Evolutionary conservation across 1,140 invertebrate species (phyloP).

Genomic region (Bombus cullumanus): DNA sequence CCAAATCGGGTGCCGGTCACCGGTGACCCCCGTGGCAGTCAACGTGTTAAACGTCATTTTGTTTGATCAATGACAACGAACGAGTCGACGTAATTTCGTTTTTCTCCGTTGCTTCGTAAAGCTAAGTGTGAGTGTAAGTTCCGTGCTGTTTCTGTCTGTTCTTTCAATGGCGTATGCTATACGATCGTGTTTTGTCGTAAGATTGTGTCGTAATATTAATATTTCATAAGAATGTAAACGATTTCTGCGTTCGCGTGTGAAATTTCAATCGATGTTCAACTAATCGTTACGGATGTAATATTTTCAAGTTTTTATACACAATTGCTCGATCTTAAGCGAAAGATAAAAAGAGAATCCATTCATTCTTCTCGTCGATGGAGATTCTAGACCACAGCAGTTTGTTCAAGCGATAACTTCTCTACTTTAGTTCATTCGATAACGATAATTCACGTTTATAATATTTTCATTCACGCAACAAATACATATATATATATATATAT

Average conservation of each 20-base stretch:
- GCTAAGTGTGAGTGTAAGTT: not conserved
- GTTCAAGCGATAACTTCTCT: not conserved
- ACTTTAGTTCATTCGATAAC: not conserved
- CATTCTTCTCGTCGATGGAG: not conserved
- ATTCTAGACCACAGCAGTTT: not conserved
- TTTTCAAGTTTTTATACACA: not conserved
- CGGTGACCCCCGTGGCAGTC: too few relatives aligned
- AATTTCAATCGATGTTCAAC: not conserved
- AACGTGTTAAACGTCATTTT: constrained; percentile 1
- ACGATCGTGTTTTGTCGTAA: not conserved
- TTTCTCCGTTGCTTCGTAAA: not conserved
- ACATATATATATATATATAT: not conserved
- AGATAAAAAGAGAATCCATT: not conserved
- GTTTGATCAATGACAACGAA: constrained; percentile 42
- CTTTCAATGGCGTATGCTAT: not conserved
- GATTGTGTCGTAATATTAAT: not conserved
- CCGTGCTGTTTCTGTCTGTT: not conserved
- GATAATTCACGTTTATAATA: not conserved
- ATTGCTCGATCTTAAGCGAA: not conserved
- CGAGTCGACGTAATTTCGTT: not conserved
- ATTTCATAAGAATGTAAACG: not conserved
- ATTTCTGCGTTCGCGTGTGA: not conserved
- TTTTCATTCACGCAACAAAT: not conserved
- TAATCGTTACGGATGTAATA: not conserved
- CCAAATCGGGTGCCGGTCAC: too few relatives aligned